Evolutionary conservation across 2,888 invertebrate species (phyloP).

Genomic region (Sepiola atlantica): DNA sequence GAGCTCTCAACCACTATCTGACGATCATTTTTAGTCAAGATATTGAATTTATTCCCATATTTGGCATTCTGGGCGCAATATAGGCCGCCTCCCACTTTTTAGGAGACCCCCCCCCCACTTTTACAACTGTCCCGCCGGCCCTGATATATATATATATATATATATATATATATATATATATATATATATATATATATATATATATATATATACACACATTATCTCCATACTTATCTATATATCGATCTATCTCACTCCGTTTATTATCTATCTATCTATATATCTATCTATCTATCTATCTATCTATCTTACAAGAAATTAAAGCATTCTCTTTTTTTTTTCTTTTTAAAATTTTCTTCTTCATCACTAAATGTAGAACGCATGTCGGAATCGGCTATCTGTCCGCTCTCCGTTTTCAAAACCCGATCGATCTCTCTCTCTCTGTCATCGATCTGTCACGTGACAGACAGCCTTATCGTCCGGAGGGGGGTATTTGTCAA

Average conservation of each 20-base stretch:
- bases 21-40: no score
- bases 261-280: neutral
- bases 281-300: conserved; percentile 32
- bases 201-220: neutral
- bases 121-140: no score
- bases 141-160: neutral
- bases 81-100: no score
- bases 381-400: neutral
- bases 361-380: neutral
- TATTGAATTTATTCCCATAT: no score
- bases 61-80: no score
- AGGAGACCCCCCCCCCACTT: no score
- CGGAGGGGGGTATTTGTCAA: neutral
- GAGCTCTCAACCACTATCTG: no score
- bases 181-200: neutral
- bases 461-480: neutral
- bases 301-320: neutral
- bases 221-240: no score
- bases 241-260: neutral
- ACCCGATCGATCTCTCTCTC: neutral
- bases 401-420: neutral
- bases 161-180: neutral
- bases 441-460: neutral
- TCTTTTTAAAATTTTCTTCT: neutral
- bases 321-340: neutral